Evolutionary conservation across 2,113 vertebrate genomes (phyloP).

Genomic region (Oreochromis spilurus): DNA sequence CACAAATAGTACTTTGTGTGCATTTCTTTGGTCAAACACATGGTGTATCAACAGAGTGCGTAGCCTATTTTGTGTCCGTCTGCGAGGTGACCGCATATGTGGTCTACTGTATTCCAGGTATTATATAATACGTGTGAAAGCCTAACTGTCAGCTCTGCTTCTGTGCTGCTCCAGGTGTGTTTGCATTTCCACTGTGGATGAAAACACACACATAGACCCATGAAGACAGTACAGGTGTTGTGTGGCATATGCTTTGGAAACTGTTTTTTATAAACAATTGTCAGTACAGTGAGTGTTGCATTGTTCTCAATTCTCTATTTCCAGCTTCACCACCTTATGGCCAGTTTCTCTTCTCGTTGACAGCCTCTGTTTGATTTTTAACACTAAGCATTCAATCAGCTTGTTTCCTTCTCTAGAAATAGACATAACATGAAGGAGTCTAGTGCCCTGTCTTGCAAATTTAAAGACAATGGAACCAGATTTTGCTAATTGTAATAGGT

Average conservation of each 20-base stretch:
- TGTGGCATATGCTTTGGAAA: neutral
- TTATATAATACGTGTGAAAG: conserved; percentile 55
- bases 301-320: neutral
- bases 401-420: neutral
- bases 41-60: conserved; percentile 22
- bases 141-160: conserved; percentile 21
- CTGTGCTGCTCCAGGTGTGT: conserved; percentile 56
- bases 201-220: neutral
- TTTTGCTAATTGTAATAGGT: neutral
- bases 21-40: conserved; percentile 7
- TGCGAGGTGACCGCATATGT: conserved; percentile 10
- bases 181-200: conserved; percentile 36
- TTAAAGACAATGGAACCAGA: neutral
- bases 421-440: neutral
- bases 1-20: conserved; percentile 3
- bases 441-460: rapidly evolving
- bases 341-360: neutral
- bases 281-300: neutral
- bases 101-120: conserved; percentile 11
- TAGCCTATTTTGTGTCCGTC: neutral
- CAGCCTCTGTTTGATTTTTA: neutral
- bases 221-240: neutral
- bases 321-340: neutral
- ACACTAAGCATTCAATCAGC: neutral
- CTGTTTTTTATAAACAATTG: neutral